Percentiles rank a stretch among this genome's conserved stretches.
phyloP scores from a whole-genome alignment of 2,113 vertebrate species.

The Seriola rivoliana region DNA sequence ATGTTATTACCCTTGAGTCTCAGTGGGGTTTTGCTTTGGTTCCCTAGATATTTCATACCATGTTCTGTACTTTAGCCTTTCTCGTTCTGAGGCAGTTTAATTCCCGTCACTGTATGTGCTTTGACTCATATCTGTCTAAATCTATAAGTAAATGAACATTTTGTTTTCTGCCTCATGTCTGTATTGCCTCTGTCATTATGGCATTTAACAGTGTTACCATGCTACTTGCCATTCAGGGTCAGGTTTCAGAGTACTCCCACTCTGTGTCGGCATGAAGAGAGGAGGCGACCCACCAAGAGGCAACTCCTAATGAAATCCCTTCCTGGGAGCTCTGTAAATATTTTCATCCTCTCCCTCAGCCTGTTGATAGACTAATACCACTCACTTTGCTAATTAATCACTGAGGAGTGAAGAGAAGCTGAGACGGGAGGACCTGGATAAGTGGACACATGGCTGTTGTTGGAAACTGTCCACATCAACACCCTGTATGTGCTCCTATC shows the following conservation, averaged over 20 bases:
- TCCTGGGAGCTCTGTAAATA: slow-evolving; percentile 82
- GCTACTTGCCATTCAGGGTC: slow-evolving; percentile 43
- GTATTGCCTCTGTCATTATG: background rate
- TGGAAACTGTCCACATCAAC: slow-evolving; percentile 72
- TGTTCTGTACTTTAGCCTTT: background rate
- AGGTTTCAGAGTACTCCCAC: slow-evolving; percentile 56
- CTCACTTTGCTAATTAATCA: slow-evolving; percentile 79
- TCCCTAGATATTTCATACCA: slow-evolving; percentile 10
- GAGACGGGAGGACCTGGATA: slow-evolving; percentile 62
- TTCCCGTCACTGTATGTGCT: slow-evolving; percentile 13
- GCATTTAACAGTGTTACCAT: slow-evolving; percentile 22
- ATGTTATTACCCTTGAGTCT: slow-evolving; percentile 65
- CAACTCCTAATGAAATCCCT: slow-evolving; percentile 79
- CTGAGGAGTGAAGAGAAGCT: slow-evolving; percentile 50
- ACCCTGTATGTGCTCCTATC: slow-evolving; percentile 34
- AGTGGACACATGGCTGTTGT: slow-evolving; percentile 68
- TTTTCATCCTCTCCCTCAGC: slow-evolving; percentile 77
- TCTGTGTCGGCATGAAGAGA: slow-evolving; percentile 49
- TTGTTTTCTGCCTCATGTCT: slow-evolving; percentile 13
- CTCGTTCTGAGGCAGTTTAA: background rate
- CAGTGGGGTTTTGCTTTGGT: slow-evolving; percentile 27
- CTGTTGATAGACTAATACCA: slow-evolving; percentile 73
- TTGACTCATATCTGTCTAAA: background rate
- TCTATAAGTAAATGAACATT: slow-evolving; percentile 2
- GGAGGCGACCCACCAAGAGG: slow-evolving; percentile 54